A percentile compares a stretch with the other conserved stretches of the same genome.
Conservation (phyloP, 2,888 invertebrate species). For the Tinea pellionella region DNA sequence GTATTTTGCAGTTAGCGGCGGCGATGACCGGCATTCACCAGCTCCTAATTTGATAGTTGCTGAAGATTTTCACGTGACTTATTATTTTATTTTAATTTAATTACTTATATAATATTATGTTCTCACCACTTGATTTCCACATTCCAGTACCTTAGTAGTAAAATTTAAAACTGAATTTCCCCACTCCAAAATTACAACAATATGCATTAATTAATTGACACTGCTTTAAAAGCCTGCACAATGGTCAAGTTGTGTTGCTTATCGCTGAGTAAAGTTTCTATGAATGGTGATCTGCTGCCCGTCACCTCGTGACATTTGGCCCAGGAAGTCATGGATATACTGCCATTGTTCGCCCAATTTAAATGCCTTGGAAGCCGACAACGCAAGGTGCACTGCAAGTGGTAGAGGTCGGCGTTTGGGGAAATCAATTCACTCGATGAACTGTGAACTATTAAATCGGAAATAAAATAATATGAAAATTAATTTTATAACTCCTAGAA, state of each 20-base stretch:
- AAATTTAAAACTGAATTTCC: too few species aligned
- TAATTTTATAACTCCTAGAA: not conserved
- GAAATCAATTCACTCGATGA: not conserved
- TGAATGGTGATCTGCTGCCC: not conserved
- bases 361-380: not conserved
- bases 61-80: not conserved
- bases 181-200: too few species aligned
- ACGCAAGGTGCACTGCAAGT: not conserved
- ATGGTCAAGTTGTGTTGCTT: too few species aligned
- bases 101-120: too few species aligned
- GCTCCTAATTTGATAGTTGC: not conserved
- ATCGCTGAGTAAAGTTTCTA: not conserved
- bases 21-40: not conserved
- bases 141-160: too few species aligned
- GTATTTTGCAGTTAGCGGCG: slow-evolving; percentile 4
- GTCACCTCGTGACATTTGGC: slow-evolving; percentile 3
- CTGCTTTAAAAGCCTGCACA: too few species aligned
- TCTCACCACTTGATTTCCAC: too few species aligned
- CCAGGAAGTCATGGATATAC: slow-evolving; percentile 1
- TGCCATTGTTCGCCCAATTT: not conserved
- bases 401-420: not conserved
- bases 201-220: too few species aligned
- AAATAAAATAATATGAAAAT: not conserved
- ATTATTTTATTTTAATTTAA: too few species aligned
- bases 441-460: not conserved